Base-by-base conservation (phyloP, 2,113 vertebrate species). In the Vanacampus margaritifer region DNA sequence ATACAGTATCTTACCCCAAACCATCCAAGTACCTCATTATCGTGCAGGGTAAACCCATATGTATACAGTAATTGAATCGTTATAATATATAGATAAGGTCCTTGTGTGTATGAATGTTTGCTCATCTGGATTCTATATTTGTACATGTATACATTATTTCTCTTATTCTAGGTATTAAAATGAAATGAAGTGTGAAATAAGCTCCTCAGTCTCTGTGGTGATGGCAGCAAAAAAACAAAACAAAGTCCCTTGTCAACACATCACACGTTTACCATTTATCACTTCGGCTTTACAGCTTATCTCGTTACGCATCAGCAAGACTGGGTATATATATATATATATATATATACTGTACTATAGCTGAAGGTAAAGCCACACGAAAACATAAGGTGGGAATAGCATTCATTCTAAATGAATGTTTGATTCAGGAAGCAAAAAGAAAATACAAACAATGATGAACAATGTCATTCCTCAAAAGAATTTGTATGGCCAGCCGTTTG, bases 181-280 rank as follows among this genome's bases (percentile, higher is more conserved):
- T 79, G 87, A 89, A 91, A 92, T 90, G 88, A 90, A 88, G 86
- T 89, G 88, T 92, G 89, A 92, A 93, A 93, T 91, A 90, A 91
- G 89, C 88, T 91, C 83, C 82, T 87, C 82, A 81, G 88, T 90
- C 82, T 85, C 83, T 86, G 86, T 84, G 87, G 86, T 80, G 79
- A 82, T 69, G 77, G 86, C 86, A 80, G 84, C 83, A 84, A 39
- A 39, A 39, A 21, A 36, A 36, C 1, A 58, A 21, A 32, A 58
- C 21, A 83, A 75, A 82, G 81, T 82, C 83, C 87, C 75, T 74
- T 75, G 68, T 74, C 65, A 82, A 75, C 83, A 77, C 75, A 81
- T 80, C 72, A 72, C 77, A 82, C 68, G 68, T 85, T 84, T 76
- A 79, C 79, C 75, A 65, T 82, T 80, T 69, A 78, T 76, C 51